Evolutionary conservation across 2,888 invertebrate species (phyloP).

Genomic region (Hypomecis atomaria): DNA sequence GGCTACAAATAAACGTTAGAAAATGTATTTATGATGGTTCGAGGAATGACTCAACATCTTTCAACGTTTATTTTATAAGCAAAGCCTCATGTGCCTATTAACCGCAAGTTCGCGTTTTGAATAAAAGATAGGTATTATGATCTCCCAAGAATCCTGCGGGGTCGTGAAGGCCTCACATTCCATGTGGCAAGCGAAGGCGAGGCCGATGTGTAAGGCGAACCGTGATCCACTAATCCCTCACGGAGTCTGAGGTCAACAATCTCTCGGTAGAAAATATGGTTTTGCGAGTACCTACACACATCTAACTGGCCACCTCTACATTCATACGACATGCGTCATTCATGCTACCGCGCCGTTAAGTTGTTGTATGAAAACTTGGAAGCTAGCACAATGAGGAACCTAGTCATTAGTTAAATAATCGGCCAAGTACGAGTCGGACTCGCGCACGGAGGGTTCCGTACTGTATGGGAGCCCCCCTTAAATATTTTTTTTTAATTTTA

Average conservation of each 20-base stretch:
- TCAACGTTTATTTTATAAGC: conserved; percentile 2
- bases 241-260: conserved; percentile 42
- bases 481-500: too few species aligned
- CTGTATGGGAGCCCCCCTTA: too few species aligned
- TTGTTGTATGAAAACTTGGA: conserved; percentile 24
- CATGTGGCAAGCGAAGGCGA: conserved; percentile 17
- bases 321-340: conserved; percentile 39
- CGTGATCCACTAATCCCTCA: conserved; percentile 46
- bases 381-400: too few species aligned
- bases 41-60: conserved; percentile 13
- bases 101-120: conserved; percentile 20
- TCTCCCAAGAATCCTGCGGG: conserved; percentile 32
- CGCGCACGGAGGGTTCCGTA: too few species aligned
- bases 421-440: too few species aligned
- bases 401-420: too few species aligned
- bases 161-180: conserved; percentile 32
- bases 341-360: conserved; percentile 36
- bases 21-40: not conserved
- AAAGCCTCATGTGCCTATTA: conserved; percentile 14
- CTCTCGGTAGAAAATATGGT: conserved; percentile 43
- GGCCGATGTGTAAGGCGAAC: conserved; percentile 32
- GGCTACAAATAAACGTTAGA: not conserved
- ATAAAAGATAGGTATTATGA: conserved; percentile 30
- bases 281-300: conserved; percentile 32
- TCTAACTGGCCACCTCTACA: conserved; percentile 29